phyloP scores from a whole-genome alignment of 2,797 vertebrate genomes.

The Takifugu rubripes region DNA sequence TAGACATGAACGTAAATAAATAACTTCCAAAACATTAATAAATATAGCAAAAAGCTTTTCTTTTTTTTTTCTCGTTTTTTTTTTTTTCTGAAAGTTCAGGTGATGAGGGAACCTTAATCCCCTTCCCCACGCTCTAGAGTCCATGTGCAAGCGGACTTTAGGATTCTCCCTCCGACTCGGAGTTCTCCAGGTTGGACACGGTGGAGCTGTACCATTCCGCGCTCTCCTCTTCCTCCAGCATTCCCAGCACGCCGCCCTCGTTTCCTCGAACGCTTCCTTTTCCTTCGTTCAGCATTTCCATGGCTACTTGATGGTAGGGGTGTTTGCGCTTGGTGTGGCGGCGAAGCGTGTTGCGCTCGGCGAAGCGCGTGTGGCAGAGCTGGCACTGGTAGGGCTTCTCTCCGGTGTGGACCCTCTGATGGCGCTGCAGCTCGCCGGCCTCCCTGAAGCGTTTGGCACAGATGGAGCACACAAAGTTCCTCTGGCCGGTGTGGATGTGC shows the following conservation, averaged over 20 bases:
- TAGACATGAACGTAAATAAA: slow-evolving; percentile 58
- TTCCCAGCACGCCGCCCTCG: slow-evolving; percentile 17
- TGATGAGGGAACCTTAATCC: slow-evolving; percentile 9
- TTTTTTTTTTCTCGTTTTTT: slow-evolving; percentile 26
- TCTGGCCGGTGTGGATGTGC: slow-evolving; percentile 89
- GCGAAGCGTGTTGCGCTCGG: slow-evolving; percentile 87
- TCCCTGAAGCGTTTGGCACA: slow-evolving; percentile 88
- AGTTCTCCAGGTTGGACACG: slow-evolving; percentile 73
- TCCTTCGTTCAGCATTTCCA: slow-evolving; percentile 71
- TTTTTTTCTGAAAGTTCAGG: slow-evolving; percentile 13
- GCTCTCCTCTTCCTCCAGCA: slow-evolving; percentile 75
- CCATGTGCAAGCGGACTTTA: slow-evolving; percentile 27
- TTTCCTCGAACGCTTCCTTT: slow-evolving; percentile 42
- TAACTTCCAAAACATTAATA: slow-evolving; percentile 42
- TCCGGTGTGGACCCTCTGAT: slow-evolving; percentile 88
- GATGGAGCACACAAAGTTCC: slow-evolving; percentile 86
- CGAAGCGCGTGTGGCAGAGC: slow-evolving; percentile 86
- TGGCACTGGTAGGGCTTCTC: slow-evolving; percentile 92
- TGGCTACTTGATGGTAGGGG: slow-evolving; percentile 76
- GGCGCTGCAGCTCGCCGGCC: slow-evolving; percentile 86
- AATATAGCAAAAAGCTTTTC: slow-evolving; percentile 63
- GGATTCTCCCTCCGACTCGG: slow-evolving; percentile 66
- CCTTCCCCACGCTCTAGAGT: slow-evolving; percentile 7
- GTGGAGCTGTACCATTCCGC: slow-evolving; percentile 81
- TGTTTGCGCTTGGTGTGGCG: slow-evolving; percentile 89